Evolutionary conservation across 2,888 invertebrate species (phyloP), one percentile per base, ranked within the genome.

Genomic region (Scelioninae gen. 1): DNA sequence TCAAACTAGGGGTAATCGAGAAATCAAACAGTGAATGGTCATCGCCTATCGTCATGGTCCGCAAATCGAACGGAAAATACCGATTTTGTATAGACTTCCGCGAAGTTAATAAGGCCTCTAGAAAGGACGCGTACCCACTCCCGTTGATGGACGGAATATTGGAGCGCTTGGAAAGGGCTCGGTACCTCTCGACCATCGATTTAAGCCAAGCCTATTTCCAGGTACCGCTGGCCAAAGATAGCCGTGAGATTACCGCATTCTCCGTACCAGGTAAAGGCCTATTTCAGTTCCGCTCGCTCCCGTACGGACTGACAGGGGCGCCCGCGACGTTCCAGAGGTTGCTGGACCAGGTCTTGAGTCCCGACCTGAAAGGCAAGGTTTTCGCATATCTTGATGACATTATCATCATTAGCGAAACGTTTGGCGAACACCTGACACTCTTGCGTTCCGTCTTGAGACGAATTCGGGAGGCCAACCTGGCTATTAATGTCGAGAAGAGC

Each of bases 291-390:
- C 15, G 47, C 0, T 16, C 79, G 10, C 83, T 84, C 83, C 83
- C 83, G 0, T 85, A 74, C 32, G 84, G 84, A 0, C 51, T 86
- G 3, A 82, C 83, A 0, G 71, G 76, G 6, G 84, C 82, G 10
- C 84, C 83, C 1, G 72, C 82, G 0, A 85, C 85, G 5, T 86
- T 82, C 34, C 86, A 86, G 49, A 55, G 85, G 0, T 15, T 86
- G 7, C 51, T 87, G 11, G 85, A 86, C 23, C 23, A 23, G 23
- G 23, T 23, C 23, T 4, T 23, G 23, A 23, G 23, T 23, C 23
- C 23, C 4, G 23, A 4, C 23, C 23, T 23, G 23, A 23, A 23
- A 23, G 23, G 23, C 23, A 23, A 23, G 23, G 23, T 23, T 23
- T 23, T 23, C 23, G 23, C 23, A 23, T 23, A 23, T 23, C 23